phyloP scores from a whole-genome alignment of 2,797 vertebrate genomes.

The Alfaro cultratus region DNA sequence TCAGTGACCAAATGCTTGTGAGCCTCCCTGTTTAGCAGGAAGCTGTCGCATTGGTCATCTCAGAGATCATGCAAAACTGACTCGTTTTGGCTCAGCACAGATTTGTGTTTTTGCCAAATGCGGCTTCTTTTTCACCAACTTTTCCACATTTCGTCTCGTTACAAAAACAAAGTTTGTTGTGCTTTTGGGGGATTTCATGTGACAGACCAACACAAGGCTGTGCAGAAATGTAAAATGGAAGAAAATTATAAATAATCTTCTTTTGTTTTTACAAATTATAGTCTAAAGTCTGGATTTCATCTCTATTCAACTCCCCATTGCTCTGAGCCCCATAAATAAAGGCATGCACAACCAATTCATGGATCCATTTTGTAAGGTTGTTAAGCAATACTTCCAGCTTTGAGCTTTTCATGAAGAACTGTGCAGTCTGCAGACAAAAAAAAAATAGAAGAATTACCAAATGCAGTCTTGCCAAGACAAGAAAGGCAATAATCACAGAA shows the following conservation, averaged over 20 bases:
- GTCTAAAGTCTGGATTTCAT: not conserved
- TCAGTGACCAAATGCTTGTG: conserved; percentile 74
- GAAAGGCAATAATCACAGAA: too few species aligned
- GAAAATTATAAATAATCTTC: not conserved
- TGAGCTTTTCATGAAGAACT: not conserved
- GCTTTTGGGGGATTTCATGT: not conserved
- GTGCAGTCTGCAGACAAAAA: too few species aligned
- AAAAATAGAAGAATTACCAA: too few species aligned
- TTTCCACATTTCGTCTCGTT: not conserved
- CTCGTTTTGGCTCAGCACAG: not conserved
- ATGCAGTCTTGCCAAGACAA: too few species aligned
- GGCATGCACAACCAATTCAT: not conserved
- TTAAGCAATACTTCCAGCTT: not conserved
- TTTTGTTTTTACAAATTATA: not conserved
- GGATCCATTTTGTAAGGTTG: not conserved
- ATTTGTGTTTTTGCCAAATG: conserved; percentile 1
- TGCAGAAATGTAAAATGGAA: not conserved
- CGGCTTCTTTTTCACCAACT: not conserved
- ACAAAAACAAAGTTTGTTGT: not conserved
- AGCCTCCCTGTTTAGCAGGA: conserved; percentile 37
- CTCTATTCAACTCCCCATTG: not conserved
- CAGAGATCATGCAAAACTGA: not conserved
- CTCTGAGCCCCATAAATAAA: not conserved
- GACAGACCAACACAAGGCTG: not conserved
- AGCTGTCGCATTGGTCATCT: conserved; percentile 45